Evolutionary conservation across 2,888 invertebrate genomes (phyloP).

Genomic region (Hedya salicella): DNA sequence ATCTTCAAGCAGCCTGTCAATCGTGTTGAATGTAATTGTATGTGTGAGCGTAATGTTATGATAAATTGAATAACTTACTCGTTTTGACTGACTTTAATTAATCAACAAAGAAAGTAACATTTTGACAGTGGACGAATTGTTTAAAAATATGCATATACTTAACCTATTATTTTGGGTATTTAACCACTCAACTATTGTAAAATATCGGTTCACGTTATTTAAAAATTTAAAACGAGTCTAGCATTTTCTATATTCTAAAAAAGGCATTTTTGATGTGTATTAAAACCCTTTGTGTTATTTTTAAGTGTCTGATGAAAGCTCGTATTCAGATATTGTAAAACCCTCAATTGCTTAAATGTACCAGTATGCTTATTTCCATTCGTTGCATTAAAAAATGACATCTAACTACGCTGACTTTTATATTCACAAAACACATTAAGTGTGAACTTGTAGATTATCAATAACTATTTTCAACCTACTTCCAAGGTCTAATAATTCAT

Average conservation of each 20-base stretch:
- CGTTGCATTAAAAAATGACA: too few species aligned
- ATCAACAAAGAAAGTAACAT: constrained; percentile 18
- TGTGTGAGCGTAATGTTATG: constrained; percentile 30
- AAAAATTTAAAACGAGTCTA: too few species aligned
- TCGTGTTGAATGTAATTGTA: constrained; percentile 32
- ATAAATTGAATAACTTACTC: constrained; percentile 38
- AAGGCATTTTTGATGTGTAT: too few species aligned
- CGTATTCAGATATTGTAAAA: too few species aligned
- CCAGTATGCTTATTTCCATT: too few species aligned
- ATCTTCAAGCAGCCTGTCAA: constrained; percentile 33
- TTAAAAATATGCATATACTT: not conserved
- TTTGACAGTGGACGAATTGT: not conserved
- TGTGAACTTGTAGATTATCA: not conserved
- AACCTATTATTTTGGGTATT: not conserved
- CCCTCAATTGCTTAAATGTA: too few species aligned
- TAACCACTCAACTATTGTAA: too few species aligned
- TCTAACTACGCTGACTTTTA: too few species aligned
- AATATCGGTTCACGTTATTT: too few species aligned
- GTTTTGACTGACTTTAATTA: constrained; percentile 33
- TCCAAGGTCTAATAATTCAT: constrained; percentile 36
- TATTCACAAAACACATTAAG: not conserved
- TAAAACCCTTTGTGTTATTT: too few species aligned
- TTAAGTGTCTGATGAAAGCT: too few species aligned
- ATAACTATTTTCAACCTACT: constrained; percentile 9
- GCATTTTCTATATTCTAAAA: too few species aligned